These are phyloP conservation scores for Rhorus exstirpatorius DNA, from an alignment of 2,888 invertebrate species.

Conservation along the genomic window DNA sequence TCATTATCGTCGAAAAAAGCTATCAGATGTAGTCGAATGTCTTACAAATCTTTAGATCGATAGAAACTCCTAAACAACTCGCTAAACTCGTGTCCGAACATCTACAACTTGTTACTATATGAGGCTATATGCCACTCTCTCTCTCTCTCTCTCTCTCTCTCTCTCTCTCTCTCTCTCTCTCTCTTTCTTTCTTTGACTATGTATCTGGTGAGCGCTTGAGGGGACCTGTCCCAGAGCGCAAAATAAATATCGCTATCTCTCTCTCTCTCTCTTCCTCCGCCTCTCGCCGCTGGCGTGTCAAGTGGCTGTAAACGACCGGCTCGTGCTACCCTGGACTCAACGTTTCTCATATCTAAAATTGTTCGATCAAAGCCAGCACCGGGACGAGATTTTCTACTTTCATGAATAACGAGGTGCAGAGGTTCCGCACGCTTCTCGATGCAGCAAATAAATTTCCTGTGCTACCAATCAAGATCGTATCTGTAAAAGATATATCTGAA, in stretches of 20 bases:
- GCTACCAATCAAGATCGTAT: constrained; percentile 56
- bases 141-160: background rate
- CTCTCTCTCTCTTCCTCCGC: constrained; percentile 1
- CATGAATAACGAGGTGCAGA: constrained; percentile 48
- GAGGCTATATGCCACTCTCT: background rate
- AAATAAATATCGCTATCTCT: background rate
- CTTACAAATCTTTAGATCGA: background rate
- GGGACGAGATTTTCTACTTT: constrained; percentile 63
- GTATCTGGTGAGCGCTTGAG: too few relatives aligned
- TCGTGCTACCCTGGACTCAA: constrained; percentile 37
- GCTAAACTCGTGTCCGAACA: background rate
- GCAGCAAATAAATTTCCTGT: constrained; percentile 59
- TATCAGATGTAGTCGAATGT: background rate
- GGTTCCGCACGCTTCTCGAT: constrained; percentile 47
- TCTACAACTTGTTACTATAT: background rate
- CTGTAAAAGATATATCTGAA: constrained; percentile 20
- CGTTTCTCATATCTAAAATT: constrained; percentile 72
- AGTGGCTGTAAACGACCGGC: constrained; percentile 74
- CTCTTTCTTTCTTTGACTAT: too few relatives aligned
- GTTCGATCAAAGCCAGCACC: constrained; percentile 71
- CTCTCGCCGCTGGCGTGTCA: constrained; percentile 73
- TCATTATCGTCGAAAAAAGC: background rate
- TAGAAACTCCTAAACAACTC: background rate
- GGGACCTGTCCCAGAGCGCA: too few relatives aligned
- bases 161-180: background rate